Evolutionary conservation across 2,888 invertebrate species (phyloP).

Genomic region (Elgonia sp.): DNA sequence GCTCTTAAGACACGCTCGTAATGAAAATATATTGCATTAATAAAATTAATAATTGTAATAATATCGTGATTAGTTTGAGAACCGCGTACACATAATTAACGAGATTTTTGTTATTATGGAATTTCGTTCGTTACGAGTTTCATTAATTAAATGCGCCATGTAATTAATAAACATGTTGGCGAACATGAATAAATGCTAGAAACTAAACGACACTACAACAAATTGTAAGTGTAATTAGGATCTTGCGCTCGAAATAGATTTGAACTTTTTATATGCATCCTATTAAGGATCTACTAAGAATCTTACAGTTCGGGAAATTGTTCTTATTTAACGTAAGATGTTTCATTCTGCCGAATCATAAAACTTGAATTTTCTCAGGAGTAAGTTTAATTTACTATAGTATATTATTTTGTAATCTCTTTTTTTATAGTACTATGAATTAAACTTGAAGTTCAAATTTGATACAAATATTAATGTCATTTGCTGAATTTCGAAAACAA

Average conservation of each 20-base stretch:
- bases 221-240: conserved; percentile 21
- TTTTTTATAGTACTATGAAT: not conserved
- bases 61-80: conserved; percentile 34
- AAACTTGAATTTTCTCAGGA: conserved; percentile 2
- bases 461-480: conserved; percentile 2
- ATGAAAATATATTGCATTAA: conserved; percentile 52
- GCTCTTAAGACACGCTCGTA: conserved; percentile 37
- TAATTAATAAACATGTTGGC: conserved; percentile 40
- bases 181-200: conserved; percentile 4
- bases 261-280: conserved; percentile 14
- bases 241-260: conserved; percentile 2
- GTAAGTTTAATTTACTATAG: not conserved
- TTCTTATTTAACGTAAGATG: conserved; percentile 15
- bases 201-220: not conserved
- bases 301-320: conserved; percentile 4
- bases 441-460: not conserved
- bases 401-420: not conserved
- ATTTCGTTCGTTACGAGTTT: conserved; percentile 15
- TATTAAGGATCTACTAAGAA: not conserved
- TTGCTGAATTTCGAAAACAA: not conserved
- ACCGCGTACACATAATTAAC: conserved; percentile 23
- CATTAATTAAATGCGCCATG: conserved; percentile 29
- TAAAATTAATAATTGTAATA: conserved; percentile 42
- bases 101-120: conserved; percentile 24
- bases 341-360: conserved; percentile 1